Percentiles rank a stretch among this genome's conserved stretches.
phyloP scores from a whole-genome alignment of 2,888 invertebrate genomes.

The Galerucella calmariensis region DNA sequence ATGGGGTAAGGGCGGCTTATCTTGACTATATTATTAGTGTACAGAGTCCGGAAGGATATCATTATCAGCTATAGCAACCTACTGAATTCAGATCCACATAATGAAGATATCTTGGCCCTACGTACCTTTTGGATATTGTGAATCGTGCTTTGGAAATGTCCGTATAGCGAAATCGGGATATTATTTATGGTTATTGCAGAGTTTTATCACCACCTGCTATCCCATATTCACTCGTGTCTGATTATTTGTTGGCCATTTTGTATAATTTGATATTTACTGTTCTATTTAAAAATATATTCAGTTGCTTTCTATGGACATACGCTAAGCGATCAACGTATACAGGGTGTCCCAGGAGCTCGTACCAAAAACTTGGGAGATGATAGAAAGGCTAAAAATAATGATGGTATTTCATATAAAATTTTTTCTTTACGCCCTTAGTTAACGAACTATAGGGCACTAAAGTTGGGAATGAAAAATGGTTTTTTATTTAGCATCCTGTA shows the following conservation, averaged over 20 bases:
- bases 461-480: too few species aligned
- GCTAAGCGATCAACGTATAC: too few species aligned
- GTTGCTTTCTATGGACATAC: not conserved
- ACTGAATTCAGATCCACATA: slow-evolving; percentile 50
- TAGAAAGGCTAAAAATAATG: too few species aligned
- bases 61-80: slow-evolving; percentile 59
- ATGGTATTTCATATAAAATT: too few species aligned
- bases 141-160: slow-evolving; percentile 16
- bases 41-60: slow-evolving; percentile 60
- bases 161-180: slow-evolving; percentile 27
- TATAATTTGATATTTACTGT: not conserved
- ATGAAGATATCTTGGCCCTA: slow-evolving; percentile 38
- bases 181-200: slow-evolving; percentile 27
- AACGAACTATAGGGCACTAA: too few species aligned
- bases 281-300: not conserved
- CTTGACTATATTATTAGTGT: slow-evolving; percentile 60
- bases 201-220: slow-evolving; percentile 12
- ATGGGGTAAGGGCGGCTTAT: slow-evolving; percentile 52
- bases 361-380: too few species aligned
- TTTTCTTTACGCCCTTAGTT: too few species aligned
- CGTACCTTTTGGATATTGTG: slow-evolving; percentile 17
- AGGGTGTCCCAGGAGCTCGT: too few species aligned
- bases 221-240: not conserved
- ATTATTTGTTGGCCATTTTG: not conserved
- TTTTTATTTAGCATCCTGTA: too few species aligned